Conservation (phyloP, 2,888 invertebrate species). For the Meiosimyza platycephala region DNA sequence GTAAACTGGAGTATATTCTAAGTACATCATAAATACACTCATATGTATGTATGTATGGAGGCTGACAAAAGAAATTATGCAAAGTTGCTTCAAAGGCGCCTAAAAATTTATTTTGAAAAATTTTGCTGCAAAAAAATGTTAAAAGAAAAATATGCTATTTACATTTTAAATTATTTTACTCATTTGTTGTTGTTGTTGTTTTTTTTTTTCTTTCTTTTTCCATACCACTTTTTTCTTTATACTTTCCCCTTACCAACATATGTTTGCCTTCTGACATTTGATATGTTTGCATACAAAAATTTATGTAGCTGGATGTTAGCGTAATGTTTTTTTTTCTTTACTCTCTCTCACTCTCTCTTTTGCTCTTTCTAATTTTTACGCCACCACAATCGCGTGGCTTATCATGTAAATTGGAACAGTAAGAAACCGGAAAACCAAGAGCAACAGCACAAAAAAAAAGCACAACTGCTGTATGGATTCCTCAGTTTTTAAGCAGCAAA, state of each 20-base stretch:
- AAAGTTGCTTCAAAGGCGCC: too few species aligned
- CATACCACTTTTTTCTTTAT: too few species aligned
- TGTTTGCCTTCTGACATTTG: conserved; percentile 12
- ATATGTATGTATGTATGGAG: too few species aligned
- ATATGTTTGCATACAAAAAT: not conserved
- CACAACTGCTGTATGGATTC: not conserved
- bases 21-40: too few species aligned
- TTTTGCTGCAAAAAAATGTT: too few species aligned
- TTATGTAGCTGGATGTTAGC: not conserved
- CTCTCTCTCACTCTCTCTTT: not conserved
- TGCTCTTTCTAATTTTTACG: not conserved
- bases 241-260: not conserved
- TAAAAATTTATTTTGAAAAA: too few species aligned
- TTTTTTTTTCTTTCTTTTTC: too few species aligned
- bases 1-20: too few species aligned
- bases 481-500: not conserved
- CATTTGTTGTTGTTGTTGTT: too few species aligned
- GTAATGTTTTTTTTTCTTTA: not conserved
- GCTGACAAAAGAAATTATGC: too few species aligned
- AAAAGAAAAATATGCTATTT: too few species aligned
- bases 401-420: not conserved
- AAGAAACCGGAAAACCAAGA: not conserved
- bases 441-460: not conserved
- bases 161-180: too few species aligned
- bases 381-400: conserved; percentile 1